Base-by-base conservation (phyloP, 2,888 invertebrate species). In the Chrysomela aeneicollis region DNA sequence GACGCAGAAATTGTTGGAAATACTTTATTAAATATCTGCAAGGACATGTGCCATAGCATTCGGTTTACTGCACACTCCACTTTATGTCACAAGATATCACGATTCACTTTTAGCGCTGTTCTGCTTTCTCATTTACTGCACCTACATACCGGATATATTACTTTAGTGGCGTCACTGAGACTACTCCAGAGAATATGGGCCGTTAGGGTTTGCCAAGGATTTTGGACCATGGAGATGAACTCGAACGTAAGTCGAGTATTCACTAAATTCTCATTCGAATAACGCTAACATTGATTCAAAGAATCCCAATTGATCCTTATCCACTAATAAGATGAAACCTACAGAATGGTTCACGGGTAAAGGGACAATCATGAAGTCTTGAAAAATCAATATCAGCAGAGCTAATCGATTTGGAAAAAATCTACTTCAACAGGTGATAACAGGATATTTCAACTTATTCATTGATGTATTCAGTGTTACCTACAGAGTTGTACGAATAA, bases 61-160 rank as follows among this genome's bases (percentile, higher is more conserved):
- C 42, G 42, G 42, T 42, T 42, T 42, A 42, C 42, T 42, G 42
- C 42, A 42, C 15, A 42, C 42, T 42, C 15, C 15, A 42, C 10
- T 42, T 42, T 42, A 42, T 42, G 42, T 42, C 15, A 42, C 42
- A 15, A 42, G 42, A 42, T 42, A 42, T 42, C 42, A 42, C 42
- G 42, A 42, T 42, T 15, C 42, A 42, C 15, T 42, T 42, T 42
- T n/a, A 42, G 42, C 42, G 12, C 42, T 42, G 42, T 42, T 42
- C 42, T 42, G 42, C 42, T 42, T 42, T 42, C 42, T 42, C 42
- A 42, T 42, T 42, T 42, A 42, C 42, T 42, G 42, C 42, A 42
- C 42, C n/a, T 42, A 2, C 15, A 42, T 42, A 15, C 42, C 42
- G 12, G 35, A 42, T n/a, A 42, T 42, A 42, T 42, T 42, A 15